Evolutionary conservation across 2,113 vertebrate species (phyloP), one percentile per base, ranked within the genome.

Genomic region (Lycaon pictus): DNA sequence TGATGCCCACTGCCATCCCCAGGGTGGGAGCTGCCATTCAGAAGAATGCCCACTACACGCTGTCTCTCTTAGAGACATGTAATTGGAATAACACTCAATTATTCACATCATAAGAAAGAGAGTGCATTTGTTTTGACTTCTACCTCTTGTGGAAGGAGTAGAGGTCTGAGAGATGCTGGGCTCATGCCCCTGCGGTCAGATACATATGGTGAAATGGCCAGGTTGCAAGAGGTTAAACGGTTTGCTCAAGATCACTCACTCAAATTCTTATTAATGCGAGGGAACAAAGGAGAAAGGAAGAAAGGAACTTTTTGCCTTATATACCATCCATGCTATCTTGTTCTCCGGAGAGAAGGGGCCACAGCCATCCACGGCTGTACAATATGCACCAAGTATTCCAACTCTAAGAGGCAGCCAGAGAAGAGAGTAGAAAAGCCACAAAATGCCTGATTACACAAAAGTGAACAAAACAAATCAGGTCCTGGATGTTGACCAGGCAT

Each of bases 11-110:
- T 5, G 11, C 32, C 43, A 43, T 43, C 7, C 62, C 37, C 15
- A 85, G 88, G 53, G 67, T 1, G 69, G 29, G 43, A 60, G 60
- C 62, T 71, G 55, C n/a, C 25, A n/a, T 81, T 94, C 12, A 12
- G 63, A 97, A 91, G 32, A 89, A 87, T 56, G 29, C 5, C 23
- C 62, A 35, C 29, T 12, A 5, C 69, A n/a, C 83, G 43, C 86
- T 32, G 32, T 76, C 51, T 90, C 74, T 92, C 53, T 60, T 77
- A 81, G 62, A 76, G 84, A 4, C 12, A 43, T 67, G 13, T 23
- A 43, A 90, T 90, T 93, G 77, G 32, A 71, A 79, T 12, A 77
- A 27, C 67, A 80, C 85, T 56, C 72, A 53, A 77, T 91, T 91
- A 55, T 72, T 95, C n/a, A 71, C 69, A 15, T 48, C 15, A 69